phyloP scores from a whole-genome alignment of 2,113 vertebrate genomes.

The Ptilonorhynchus violaceus region DNA sequence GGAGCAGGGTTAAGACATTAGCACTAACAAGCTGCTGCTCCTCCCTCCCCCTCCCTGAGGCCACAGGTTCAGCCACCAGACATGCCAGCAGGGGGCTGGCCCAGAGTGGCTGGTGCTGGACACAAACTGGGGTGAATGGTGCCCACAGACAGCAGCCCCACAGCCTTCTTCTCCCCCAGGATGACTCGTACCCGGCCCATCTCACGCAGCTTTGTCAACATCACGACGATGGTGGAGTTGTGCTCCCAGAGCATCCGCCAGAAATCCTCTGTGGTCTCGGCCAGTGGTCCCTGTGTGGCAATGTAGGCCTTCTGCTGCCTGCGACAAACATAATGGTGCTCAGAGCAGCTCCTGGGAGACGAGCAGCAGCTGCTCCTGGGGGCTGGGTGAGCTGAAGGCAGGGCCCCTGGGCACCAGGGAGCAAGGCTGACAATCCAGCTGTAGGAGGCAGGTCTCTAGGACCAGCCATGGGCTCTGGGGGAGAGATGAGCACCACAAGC shows the following conservation, averaged over 20 bases:
- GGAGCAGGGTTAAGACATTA: not conserved
- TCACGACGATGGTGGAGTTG: constrained; percentile 97
- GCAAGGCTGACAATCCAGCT: not conserved
- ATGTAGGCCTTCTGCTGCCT: constrained; percentile 98
- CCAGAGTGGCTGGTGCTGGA: not conserved
- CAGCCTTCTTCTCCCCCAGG: not conserved
- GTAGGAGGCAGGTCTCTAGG: not conserved
- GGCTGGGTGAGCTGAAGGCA: not conserved
- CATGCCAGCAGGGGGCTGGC: not conserved
- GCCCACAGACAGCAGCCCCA: not conserved
- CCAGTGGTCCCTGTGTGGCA: constrained; percentile 91
- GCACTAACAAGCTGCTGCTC: not conserved
- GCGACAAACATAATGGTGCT: not conserved
- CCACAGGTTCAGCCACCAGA: not conserved
- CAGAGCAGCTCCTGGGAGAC: not conserved
- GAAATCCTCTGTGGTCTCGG: constrained; percentile 96
- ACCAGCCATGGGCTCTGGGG: not conserved
- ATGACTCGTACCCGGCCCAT: constrained; percentile 88
- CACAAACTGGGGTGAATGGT: not conserved
- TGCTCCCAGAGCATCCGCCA: constrained; percentile 99
- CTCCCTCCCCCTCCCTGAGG: not conserved
- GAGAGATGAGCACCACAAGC: not conserved
- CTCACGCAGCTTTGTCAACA: constrained; percentile 94
- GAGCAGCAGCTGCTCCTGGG: not conserved
- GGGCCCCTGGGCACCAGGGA: not conserved